Conservation (phyloP, 2,888 invertebrate genomes). For the Cremastobaeus sp. region DNA sequence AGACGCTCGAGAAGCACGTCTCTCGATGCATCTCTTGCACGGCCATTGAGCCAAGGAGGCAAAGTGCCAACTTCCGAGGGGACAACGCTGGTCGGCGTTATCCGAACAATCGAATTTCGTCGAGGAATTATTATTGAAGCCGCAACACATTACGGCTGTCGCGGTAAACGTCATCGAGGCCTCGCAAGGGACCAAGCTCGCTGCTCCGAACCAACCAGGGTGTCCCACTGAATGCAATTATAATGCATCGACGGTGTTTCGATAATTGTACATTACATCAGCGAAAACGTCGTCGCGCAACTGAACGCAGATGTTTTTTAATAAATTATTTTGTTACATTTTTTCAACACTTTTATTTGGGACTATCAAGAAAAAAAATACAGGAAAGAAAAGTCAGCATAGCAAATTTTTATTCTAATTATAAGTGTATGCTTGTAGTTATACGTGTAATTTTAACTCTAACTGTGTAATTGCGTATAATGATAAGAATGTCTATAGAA, state of each 20-base stretch:
- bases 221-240: constrained; percentile 23
- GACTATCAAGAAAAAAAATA: too few species aligned
- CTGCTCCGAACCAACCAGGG: not conserved
- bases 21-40: constrained; percentile 31
- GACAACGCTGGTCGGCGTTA: constrained; percentile 35
- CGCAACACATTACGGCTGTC: constrained; percentile 17
- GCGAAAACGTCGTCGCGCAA: constrained; percentile 17
- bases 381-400: too few species aligned
- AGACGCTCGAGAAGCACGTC: constrained; percentile 47
- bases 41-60: constrained; percentile 47
- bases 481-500: too few species aligned
- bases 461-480: too few species aligned
- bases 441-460: too few species aligned
- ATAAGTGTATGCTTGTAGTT: too few species aligned
- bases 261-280: constrained; percentile 33
- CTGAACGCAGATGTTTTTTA: constrained; percentile 27
- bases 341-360: too few species aligned
- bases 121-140: constrained; percentile 43
- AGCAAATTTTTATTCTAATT: too few species aligned
- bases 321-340: constrained; percentile 28
- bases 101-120: constrained; percentile 52
- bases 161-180: constrained; percentile 1
- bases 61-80: constrained; percentile 57
- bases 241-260: constrained; percentile 36
- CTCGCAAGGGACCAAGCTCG: not conserved